Evolutionary conservation across 2,888 invertebrate genomes (phyloP).

Genomic region (Drosophila histrio): DNA sequence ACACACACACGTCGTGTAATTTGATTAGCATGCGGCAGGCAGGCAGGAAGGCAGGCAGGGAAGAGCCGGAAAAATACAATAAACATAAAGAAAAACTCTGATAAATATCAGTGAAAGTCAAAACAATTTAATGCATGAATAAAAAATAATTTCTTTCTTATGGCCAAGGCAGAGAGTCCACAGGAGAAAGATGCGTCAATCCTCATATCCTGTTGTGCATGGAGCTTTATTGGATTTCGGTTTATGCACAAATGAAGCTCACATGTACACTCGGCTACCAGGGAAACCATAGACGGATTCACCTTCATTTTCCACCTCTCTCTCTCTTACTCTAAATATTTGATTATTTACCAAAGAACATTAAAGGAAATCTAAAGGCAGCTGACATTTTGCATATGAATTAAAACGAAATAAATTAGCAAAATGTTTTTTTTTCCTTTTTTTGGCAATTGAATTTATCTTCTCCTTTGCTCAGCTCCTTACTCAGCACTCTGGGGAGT

Average conservation of each 20-base stretch:
- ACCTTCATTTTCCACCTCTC: background rate
- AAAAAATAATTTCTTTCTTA: conserved; percentile 80
- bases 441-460: conserved; percentile 47
- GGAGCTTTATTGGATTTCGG: conserved; percentile 66
- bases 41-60: conserved; percentile 23
- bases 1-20: conserved; percentile 63
- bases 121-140: conserved; percentile 84
- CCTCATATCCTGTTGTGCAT: conserved; percentile 56
- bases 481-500: conserved; percentile 16
- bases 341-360: conserved; percentile 73
- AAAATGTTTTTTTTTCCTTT: conserved; percentile 23
- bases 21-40: conserved; percentile 74
- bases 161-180: conserved; percentile 17
- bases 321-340: conserved; percentile 56
- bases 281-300: conserved; percentile 16
- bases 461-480: background rate
- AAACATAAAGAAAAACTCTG: conserved; percentile 71
- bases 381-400: conserved; percentile 74
- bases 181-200: background rate
- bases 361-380: conserved; percentile 52
- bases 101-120: conserved; percentile 77
- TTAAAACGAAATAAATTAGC: conserved; percentile 78
- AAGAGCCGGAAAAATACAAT: conserved; percentile 54
- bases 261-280: conserved; percentile 47
- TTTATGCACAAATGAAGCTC: conserved; percentile 28